Evolutionary conservation across 2,888 invertebrate species (phyloP).

Genomic region (Pantelozetes paolii): DNA sequence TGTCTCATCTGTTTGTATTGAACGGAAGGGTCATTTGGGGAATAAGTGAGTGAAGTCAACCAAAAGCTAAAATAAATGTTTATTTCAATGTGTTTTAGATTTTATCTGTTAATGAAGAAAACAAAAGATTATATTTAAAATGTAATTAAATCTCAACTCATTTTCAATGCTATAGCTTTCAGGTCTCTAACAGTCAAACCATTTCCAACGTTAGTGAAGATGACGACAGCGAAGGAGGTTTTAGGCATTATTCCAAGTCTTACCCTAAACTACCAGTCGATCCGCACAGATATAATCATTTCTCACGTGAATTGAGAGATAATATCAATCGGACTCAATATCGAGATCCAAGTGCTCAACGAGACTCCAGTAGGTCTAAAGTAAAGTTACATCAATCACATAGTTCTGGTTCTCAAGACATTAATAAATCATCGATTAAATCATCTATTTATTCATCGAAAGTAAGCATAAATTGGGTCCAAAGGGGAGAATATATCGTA

Average conservation of each 20-base stretch:
- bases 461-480: not conserved
- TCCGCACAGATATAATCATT: conserved; percentile 21
- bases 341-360: not conserved
- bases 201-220: conserved; percentile 30
- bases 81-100: too few relatives aligned
- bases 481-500: not conserved
- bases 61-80: not conserved
- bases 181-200: not conserved
- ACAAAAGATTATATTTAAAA: too few relatives aligned
- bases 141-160: too few relatives aligned
- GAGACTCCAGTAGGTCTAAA: not conserved
- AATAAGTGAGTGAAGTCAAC: not conserved
- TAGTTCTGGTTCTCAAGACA: conserved; percentile 28
- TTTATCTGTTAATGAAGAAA: not conserved
- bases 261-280: not conserved
- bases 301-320: conserved; percentile 18
- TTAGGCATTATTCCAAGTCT: conserved; percentile 6
- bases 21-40: conserved; percentile 32
- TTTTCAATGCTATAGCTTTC: not conserved
- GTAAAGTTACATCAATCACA: conserved; percentile 24
- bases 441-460: conserved; percentile 7
- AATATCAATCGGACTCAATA: not conserved
- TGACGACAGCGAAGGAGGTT: conserved; percentile 41
- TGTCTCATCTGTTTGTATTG: not conserved
- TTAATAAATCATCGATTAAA: conserved; percentile 3